A percentile compares a stretch with the other conserved stretches of the same genome.
Evolutionary conservation across 1,140 invertebrate genomes (phyloP).

Genomic region (Diabrotica virgifera): DNA sequence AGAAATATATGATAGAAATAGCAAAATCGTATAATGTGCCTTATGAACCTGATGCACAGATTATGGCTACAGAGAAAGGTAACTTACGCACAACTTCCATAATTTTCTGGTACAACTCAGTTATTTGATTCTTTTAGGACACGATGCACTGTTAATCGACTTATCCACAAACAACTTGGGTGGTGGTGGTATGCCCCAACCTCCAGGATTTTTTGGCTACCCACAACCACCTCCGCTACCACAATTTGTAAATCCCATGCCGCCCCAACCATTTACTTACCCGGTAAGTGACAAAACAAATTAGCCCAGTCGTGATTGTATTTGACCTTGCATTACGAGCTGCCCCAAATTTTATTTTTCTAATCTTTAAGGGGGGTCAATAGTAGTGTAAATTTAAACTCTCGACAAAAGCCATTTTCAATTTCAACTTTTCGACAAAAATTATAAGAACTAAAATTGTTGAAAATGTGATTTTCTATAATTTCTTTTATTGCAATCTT

Average conservation of each 20-base stretch:
- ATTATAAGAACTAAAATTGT: too few relatives aligned
- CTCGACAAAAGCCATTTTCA: too few relatives aligned
- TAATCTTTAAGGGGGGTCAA: too few relatives aligned
- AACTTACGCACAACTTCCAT: background rate
- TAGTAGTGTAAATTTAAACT: too few relatives aligned
- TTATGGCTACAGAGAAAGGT: slow-evolving; percentile 74
- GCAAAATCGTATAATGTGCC: slow-evolving; percentile 91
- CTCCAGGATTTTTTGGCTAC: slow-evolving; percentile 77
- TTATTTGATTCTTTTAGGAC: slow-evolving; percentile 29
- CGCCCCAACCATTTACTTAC: slow-evolving; percentile 54
- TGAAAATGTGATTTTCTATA: too few relatives aligned
- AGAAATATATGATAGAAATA: slow-evolving; percentile 95
- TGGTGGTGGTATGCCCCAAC: slow-evolving; percentile 60
- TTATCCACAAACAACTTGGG: slow-evolving; percentile 55
- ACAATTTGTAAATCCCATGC: slow-evolving; percentile 44
- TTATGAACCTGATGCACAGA: slow-evolving; percentile 89
- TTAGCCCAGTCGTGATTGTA: too few relatives aligned
- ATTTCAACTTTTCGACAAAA: too few relatives aligned
- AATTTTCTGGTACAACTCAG: background rate
- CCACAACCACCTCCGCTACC: slow-evolving; percentile 66
- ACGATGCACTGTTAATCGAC: slow-evolving; percentile 79
- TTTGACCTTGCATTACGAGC: too few relatives aligned
- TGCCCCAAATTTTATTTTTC: too few relatives aligned
- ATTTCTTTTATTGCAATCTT: too few relatives aligned
- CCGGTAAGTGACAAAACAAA: slow-evolving; percentile 49